Base-by-base conservation (phyloP, 2,888 invertebrate species). In the Phrixothrix hirtus region DNA sequence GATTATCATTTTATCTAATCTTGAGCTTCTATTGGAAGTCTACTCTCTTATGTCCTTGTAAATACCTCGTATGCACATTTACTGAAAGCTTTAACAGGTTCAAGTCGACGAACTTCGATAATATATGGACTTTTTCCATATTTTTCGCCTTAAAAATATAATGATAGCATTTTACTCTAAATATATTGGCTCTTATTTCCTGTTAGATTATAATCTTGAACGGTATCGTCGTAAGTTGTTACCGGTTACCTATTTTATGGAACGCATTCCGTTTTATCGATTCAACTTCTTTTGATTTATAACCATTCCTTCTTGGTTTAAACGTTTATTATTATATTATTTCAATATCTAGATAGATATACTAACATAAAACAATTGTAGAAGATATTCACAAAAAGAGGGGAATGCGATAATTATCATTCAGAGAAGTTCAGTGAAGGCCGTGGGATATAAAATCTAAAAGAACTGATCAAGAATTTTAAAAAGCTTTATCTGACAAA, bases 381-480 rank as follows among this genome's bases (percentile, higher is more conserved):
- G 35, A 41, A 26, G 34, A 44, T 17, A 27, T 51, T 45, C 51
- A 51, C 44, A 45, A 39, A 44, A 45, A 39, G 15, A 26, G 25
- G 11, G 25, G 43, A 51, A 44, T 32, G 30, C 35, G 56, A 43
- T 57, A 56, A 60, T 64, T 64, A 59, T 62, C 43, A 62, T 63
- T 63, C 62, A 52, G 42, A 48, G 49, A 54, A 30, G 49, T 58
- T 32, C 44, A 44, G 29, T 48, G 57, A 60, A 59, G 63, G 63
- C 62, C 64, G 63, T 64, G 63, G 61, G 64, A 64, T 58, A 55
- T 56, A 43, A 38, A 42, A 39, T 48, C 16, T 26, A 16, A 32
- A 26, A 35, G 14, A 35, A 52, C 52, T 13, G 17, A 13, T 11
- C 21, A 29, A 36, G 52, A 52, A 52, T 52, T 29, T 51, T 45